A percentile compares a stretch with the other conserved stretches of the same genome.
phyloP scores from a whole-genome alignment of 2,888 invertebrate genomes.

The Apotomis turbidana region DNA sequence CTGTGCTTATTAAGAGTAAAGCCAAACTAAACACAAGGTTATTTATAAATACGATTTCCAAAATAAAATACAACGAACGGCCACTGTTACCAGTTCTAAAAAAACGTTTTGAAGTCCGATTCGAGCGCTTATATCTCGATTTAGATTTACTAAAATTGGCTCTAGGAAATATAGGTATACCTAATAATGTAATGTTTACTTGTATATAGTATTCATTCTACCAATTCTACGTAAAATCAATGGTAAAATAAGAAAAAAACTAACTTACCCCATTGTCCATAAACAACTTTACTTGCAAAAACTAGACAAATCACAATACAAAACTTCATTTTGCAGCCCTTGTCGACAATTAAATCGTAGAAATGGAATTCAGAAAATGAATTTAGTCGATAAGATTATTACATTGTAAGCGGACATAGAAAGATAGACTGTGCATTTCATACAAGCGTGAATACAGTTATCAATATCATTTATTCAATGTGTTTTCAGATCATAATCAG shows the following conservation, averaged over 20 bases:
- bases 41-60: too few relatives aligned
- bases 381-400: conserved; percentile 5
- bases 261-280: conserved; percentile 34
- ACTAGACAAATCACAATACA: not conserved
- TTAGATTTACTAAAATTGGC: too few relatives aligned
- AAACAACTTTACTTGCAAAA: not conserved
- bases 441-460: not conserved
- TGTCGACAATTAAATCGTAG: not conserved
- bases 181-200: too few relatives aligned
- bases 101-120: too few relatives aligned
- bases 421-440: conserved; percentile 16
- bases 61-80: too few relatives aligned
- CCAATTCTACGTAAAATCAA: not conserved
- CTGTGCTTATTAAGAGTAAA: too few relatives aligned
- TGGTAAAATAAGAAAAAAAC: not conserved
- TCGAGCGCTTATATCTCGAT: too few relatives aligned
- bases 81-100: too few relatives aligned
- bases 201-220: too few relatives aligned
- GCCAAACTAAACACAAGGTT: too few relatives aligned
- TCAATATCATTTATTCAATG: not conserved
- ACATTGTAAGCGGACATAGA: not conserved
- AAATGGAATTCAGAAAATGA: not conserved
- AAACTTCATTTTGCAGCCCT: conserved; percentile 10
- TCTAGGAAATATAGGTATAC: too few relatives aligned
- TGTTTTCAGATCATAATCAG: not conserved